Conservation (phyloP, 2,797 vertebrate species). For the Zonotrichia albicollis region DNA sequence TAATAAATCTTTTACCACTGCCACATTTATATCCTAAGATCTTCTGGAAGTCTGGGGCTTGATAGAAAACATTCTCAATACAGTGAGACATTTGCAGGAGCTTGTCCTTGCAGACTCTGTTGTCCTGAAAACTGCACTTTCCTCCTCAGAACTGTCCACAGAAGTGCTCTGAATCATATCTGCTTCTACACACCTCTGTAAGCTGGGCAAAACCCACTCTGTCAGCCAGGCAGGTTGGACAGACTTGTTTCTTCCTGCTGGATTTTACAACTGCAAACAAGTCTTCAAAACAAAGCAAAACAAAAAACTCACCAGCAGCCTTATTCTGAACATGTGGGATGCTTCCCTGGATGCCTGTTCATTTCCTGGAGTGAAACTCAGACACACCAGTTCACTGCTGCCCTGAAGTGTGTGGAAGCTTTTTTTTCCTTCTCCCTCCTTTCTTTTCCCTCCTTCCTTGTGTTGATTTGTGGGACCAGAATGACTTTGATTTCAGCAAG, state of each 20-base stretch:
- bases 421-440: not conserved
- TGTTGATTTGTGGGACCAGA: constrained; percentile 26
- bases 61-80: not conserved
- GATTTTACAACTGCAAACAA: not conserved
- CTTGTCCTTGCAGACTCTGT: not conserved
- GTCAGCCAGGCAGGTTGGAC: not conserved
- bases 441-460: constrained; percentile 62
- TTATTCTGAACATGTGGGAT: constrained; percentile 19
- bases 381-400: not conserved
- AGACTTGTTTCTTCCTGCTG: constrained; percentile 22
- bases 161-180: not conserved
- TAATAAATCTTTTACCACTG: not conserved
- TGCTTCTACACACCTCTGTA: not conserved
- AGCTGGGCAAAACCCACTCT: not conserved
- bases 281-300: not conserved
- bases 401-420: not conserved
- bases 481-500: constrained; percentile 70
- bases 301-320: not conserved
- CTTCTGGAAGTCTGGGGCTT: not conserved
- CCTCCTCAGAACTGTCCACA: not conserved
- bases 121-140: not conserved
- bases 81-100: not conserved
- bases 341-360: not conserved
- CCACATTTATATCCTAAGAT: not conserved
- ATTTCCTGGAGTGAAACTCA: constrained; percentile 42